Percentiles rank a stretch among this genome's conserved stretches.
Conservation (phyloP, 2,888 invertebrate species). For the Brachycybe producta region DNA sequence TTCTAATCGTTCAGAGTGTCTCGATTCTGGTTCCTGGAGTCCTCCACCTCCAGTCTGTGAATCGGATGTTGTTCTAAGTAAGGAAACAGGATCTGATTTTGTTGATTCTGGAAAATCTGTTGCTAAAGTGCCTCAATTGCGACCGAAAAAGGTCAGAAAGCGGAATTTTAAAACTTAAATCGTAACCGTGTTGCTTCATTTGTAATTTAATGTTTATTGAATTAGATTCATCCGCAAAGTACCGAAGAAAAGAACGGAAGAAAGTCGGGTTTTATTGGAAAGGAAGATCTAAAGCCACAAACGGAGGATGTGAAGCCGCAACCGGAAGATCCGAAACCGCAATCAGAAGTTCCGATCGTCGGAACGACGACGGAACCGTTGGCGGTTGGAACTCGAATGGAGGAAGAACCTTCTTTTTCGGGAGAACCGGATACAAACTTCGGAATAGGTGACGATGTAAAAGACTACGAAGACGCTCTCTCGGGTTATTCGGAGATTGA, state of each 20-base stretch:
- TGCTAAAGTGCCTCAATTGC: neutral
- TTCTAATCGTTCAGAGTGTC: neutral
- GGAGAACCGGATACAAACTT: too few relatives aligned
- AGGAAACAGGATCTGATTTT: neutral
- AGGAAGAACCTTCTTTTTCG: too few relatives aligned
- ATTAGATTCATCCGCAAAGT: neutral
- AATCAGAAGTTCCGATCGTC: too few relatives aligned
- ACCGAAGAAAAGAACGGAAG: slow-evolving; percentile 9
- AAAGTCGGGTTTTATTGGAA: too few relatives aligned
- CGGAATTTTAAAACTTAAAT: neutral
- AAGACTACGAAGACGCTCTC: neutral
- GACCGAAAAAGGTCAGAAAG: slow-evolving; percentile 1
- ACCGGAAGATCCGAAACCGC: too few relatives aligned
- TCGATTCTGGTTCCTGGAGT: slow-evolving; percentile 3
- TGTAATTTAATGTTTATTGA: neutral
- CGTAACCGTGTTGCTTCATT: neutral
- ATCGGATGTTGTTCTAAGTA: neutral
- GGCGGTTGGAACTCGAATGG: too few relatives aligned
- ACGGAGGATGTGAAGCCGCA: too few relatives aligned
- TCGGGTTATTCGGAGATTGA: too few relatives aligned
- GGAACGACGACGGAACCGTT: too few relatives aligned
- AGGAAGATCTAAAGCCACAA: too few relatives aligned
- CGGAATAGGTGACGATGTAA: too few relatives aligned
- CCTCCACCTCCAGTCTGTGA: neutral
- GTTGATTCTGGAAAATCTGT: slow-evolving; percentile 1